These are phyloP conservation scores for Drosophila yakuba DNA, from an alignment of 1,140 invertebrate genomes.

Conservation along the genomic window DNA sequence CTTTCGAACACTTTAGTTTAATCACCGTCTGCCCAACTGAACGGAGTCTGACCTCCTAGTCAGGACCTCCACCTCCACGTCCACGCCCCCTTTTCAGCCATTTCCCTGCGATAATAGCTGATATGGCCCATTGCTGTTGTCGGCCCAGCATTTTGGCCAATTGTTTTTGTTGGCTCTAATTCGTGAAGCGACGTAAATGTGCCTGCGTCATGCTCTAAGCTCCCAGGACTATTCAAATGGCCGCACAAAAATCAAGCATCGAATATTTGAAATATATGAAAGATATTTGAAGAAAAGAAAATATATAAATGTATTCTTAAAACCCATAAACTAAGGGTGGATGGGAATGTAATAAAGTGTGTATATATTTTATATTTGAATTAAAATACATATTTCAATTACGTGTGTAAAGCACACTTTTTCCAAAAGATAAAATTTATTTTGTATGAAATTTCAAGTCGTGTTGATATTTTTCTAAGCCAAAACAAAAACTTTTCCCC, in stretches of 20 bases:
- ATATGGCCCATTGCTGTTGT: constrained; percentile 12
- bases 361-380: too few species aligned
- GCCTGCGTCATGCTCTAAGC: constrained; percentile 55
- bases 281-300: too few species aligned
- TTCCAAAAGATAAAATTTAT: too few species aligned
- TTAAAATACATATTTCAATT: too few species aligned
- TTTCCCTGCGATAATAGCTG: constrained; percentile 24
- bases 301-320: too few species aligned
- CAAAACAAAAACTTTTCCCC: neutral
- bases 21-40: constrained; percentile 64
- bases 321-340: too few species aligned
- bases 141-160: constrained; percentile 33
- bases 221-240: constrained; percentile 25
- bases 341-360: too few species aligned
- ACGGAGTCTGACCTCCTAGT: constrained; percentile 33
- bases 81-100: constrained; percentile 16
- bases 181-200: constrained; percentile 63
- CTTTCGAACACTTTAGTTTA: constrained; percentile 81
- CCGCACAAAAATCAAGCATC: constrained; percentile 1
- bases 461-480: too few species aligned
- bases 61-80: neutral
- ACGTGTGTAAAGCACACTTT: too few species aligned
- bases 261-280: too few species aligned
- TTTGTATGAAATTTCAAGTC: too few species aligned
- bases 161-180: constrained; percentile 57